phyloP scores from a whole-genome alignment of 92 coral and sea anemone genomes.

The Epizoanthus ramosus region DNA sequence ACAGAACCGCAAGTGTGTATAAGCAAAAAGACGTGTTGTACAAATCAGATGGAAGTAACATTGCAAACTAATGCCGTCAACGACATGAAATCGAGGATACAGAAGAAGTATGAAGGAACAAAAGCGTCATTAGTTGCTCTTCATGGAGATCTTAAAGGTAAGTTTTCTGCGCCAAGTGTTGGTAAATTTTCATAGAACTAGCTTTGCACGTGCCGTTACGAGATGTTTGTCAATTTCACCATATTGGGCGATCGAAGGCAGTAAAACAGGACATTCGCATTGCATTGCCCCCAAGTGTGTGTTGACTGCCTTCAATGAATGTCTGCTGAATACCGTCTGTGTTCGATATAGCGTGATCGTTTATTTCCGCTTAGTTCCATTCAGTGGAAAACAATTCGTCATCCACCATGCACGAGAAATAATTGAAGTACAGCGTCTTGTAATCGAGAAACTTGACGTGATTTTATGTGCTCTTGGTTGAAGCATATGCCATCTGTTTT shows the following conservation, averaged over 20 bases:
- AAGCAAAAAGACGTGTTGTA: conserved; percentile 73
- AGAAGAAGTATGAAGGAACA: conserved; percentile 58
- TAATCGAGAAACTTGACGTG: background rate
- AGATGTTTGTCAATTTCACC: conserved; percentile 4
- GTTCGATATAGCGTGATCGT: background rate
- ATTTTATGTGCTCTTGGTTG: background rate
- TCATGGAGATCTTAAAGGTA: conserved; percentile 82
- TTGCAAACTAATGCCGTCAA: conserved; percentile 58
- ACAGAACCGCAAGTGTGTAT: conserved; percentile 75
- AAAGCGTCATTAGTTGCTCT: conserved; percentile 60
- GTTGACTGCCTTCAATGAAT: background rate
- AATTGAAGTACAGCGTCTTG: background rate
- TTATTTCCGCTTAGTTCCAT: conserved; percentile 16
- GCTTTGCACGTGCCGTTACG: conserved; percentile 12
- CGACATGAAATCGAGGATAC: conserved; percentile 57
- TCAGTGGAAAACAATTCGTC: background rate
- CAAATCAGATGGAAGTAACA: conserved; percentile 63
- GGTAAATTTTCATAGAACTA: background rate
- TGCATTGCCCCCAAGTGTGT: conserved; percentile 6
- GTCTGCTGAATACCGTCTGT: background rate
- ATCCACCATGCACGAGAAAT: background rate
- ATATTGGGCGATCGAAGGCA: background rate
- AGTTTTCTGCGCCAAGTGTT: conserved; percentile 25
- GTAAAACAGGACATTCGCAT: background rate
- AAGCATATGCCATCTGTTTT: background rate